Evolutionary conservation across 2,113 vertebrate genomes (phyloP), one percentile per base, ranked within the genome.

Genomic region (Urocolius indicus): DNA sequence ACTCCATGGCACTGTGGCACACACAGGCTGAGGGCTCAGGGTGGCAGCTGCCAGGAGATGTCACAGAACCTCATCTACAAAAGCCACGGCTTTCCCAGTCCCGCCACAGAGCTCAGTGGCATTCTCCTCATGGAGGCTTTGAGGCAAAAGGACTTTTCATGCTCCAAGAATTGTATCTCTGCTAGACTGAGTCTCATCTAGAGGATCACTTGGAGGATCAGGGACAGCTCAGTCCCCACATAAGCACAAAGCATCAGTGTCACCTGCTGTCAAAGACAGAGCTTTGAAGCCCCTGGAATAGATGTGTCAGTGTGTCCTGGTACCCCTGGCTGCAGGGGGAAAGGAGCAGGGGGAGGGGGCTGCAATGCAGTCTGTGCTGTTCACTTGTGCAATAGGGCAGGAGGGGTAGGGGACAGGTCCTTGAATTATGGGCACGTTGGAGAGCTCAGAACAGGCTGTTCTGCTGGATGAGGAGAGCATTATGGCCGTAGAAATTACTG

Each of bases 381-480:
- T 73, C 34, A 8, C 49, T 57, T 83, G 34, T 80, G 85, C 49
- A 90, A 49, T 54, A 23, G 79, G 71, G 32, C 46, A 73, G 88
- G 59, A 85, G 68, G 57, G 32, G 19, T 51, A 67, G 51, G 76
- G 79, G 58, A 65, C 27, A 22, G 79, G 72, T 54, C 63, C 66
- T 61, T 62, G 88, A 75, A 54, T 46, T 86, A 84, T 73, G 2
- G 4, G n/a, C 43, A 2, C 29, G 38, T 71, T 86, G 75, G 72
- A 86, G 85, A 88, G 59, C 63, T 88, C 83, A 67, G 63, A 59
- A 69, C 90, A 86, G 88, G 24, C 83, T 93, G 83, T 66, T 93
- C 79, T 74, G 54, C 62, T 65, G 90, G 43, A 76, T 45, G 41
- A n/a, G 32, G 51, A 91, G 68, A 78, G 87, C 81, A 84, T 84